These are phyloP conservation scores for Romanogobio albipinnatus DNA, from an alignment of 2,113 vertebrate genomes.

Conservation along the genomic window DNA sequence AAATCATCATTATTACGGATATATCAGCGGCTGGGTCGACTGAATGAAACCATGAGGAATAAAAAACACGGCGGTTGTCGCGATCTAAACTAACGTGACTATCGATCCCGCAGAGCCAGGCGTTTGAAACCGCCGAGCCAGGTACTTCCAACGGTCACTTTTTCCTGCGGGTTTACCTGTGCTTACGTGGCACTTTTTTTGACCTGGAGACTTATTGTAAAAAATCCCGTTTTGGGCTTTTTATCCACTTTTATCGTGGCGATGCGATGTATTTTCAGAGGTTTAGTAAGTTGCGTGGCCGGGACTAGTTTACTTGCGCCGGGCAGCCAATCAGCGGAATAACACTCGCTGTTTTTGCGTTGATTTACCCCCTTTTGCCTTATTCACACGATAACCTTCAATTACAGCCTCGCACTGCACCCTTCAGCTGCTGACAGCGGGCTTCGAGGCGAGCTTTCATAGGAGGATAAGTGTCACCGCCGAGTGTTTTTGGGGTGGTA, in stretches of 20 bases:
- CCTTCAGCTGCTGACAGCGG: not conserved
- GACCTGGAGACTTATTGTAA: not conserved
- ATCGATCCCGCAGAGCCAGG: not conserved
- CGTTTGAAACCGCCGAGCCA: conserved; percentile 29
- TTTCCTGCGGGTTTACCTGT: conserved; percentile 17
- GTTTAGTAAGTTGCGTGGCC: conserved; percentile 42
- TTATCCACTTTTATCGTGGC: not conserved
- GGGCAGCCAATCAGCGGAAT: not conserved
- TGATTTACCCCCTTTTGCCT: not conserved
- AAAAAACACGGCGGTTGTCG: conserved; percentile 14
- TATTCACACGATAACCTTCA: not conserved
- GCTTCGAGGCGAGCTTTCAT: not conserved
- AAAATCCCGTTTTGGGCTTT: not conserved
- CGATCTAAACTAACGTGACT: not conserved
- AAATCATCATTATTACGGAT: not conserved
- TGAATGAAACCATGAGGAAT: conserved; percentile 33
- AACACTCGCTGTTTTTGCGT: not conserved
- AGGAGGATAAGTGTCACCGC: conserved; percentile 16
- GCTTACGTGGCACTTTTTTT: conserved; percentile 11
- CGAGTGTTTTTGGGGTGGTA: conserved; percentile 35
- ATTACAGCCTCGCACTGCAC: not conserved
- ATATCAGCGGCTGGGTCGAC: conserved; percentile 1
- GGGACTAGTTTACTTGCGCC: conserved; percentile 17
- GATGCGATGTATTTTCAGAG: conserved; percentile 35
- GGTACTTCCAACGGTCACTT: conserved; percentile 3